Evolutionary conservation across 2,797 vertebrate genomes (phyloP), one percentile per base, ranked within the genome.

Genomic region (Rhynchonycteris naso): DNA sequence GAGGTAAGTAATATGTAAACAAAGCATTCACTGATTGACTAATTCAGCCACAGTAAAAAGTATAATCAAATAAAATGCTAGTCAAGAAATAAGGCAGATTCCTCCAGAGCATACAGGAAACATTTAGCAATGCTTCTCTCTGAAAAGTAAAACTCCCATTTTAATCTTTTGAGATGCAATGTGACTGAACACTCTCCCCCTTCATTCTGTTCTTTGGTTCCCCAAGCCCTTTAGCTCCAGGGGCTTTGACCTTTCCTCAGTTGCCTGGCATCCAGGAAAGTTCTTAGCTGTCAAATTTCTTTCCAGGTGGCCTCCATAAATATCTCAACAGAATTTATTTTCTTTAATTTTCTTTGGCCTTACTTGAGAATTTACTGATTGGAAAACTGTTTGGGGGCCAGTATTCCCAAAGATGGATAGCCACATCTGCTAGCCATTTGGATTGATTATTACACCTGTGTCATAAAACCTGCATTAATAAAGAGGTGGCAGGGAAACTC

Each of bases 371-470:
- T 97, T 96, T 97, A 93, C 97, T 98, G 97, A 98, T 98, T 98
- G 97, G 97, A 94, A 96, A 88, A 96, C 92, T 97, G 98, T 97
- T 96, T 95, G 93, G 96, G 96, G 97, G 95, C 93, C 93, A 97
- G 97, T 93, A 96, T 91, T 94, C 97, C 97, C 97, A 97, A 97
- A 98, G 98, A 98, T 97, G 98, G 97, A 98, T 97, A 97, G 97
- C 97, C 97, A 98, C 98, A 98, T 98, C 98, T 98, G 98, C 98
- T 97, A 98, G 94, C 96, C 97, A 98, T 98, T 98, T 98, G 97
- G 95, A 97, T 98, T 98, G 98, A 98, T 98, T 98, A 98, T 98
- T 97, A 98, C 98, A 98, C 98, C 98, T 98, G 98, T 98, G 98
- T 96, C 97, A 97, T 98, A 98, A 98, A 98, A 97, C 97, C 97